These are phyloP conservation scores for Drosophila kikkawai DNA, from an alignment of 1,140 invertebrate species.

Conservation along the genomic window DNA sequence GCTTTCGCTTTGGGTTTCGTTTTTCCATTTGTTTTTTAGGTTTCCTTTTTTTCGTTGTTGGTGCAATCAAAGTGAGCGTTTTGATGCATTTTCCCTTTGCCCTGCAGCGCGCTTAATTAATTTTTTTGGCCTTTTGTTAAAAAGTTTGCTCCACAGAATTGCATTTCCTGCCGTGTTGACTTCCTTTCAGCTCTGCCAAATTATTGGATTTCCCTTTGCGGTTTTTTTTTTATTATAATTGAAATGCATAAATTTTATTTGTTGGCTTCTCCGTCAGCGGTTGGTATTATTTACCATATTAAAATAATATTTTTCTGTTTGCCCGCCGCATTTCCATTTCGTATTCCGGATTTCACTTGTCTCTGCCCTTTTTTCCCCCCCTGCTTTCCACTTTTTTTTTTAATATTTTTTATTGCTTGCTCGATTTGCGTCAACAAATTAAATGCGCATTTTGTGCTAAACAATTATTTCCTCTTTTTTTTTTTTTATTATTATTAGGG, in stretches of 20 bases:
- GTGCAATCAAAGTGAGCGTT: conserved; percentile 43
- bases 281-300: conserved; percentile 76
- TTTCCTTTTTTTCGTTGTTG: conserved; percentile 12
- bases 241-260: conserved; percentile 81
- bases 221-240: conserved; percentile 63
- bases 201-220: conserved; percentile 43
- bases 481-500: conserved; percentile 42
- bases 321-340: conserved; percentile 72
- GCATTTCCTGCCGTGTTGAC: conserved; percentile 20
- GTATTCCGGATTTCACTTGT: conserved; percentile 50
- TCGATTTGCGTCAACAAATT: conserved; percentile 77
- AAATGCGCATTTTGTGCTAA: conserved; percentile 80
- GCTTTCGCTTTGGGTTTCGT: conserved; percentile 27
- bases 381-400: conserved; percentile 27
- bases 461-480: conserved; percentile 56
- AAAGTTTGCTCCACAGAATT: conserved; percentile 49
- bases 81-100: conserved; percentile 37
- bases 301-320: conserved; percentile 77
- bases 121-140: conserved; percentile 53
- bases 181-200: conserved; percentile 24
- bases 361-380: conserved; percentile 6
- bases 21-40: background rate
- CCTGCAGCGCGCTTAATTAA: conserved; percentile 68
- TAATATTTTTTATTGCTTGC: conserved; percentile 48
- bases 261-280: conserved; percentile 52